phyloP scores from a whole-genome alignment of 2,113 vertebrate genomes.

The Murina feae region DNA sequence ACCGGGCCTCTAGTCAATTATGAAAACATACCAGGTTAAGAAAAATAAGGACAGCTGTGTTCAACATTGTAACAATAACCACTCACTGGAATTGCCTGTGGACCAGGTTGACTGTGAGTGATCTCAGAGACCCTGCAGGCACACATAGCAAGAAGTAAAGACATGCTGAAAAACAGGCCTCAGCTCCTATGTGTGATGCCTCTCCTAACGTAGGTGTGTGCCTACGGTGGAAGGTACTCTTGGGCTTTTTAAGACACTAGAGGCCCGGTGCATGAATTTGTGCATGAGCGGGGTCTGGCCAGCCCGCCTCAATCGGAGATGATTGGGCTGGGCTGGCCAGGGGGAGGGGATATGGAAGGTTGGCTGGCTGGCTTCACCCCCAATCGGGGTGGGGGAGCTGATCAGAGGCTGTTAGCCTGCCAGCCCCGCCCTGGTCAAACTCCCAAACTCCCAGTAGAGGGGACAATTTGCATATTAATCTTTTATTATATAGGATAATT shows the following conservation, averaged over 20 bases:
- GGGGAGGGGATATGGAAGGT: too few relatives aligned
- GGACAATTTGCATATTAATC: too few relatives aligned
- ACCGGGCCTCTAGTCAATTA: too few relatives aligned
- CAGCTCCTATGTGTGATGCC: background rate
- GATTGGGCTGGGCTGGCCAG: too few relatives aligned
- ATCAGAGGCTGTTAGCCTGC: too few relatives aligned
- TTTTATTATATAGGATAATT: background rate
- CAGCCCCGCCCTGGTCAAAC: too few relatives aligned
- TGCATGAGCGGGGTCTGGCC: too few relatives aligned
- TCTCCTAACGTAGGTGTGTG: background rate
- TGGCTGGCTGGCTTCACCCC: too few relatives aligned
- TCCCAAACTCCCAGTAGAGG: too few relatives aligned
- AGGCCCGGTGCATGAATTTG: too few relatives aligned
- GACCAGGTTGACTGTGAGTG: background rate
- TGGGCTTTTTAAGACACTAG: background rate
- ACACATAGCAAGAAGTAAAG: background rate
- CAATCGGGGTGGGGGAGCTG: too few relatives aligned
- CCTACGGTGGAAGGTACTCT: background rate
- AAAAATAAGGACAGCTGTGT: constrained; percentile 2
- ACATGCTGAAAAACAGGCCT: background rate
- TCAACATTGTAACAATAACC: background rate
- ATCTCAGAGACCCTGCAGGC: background rate
- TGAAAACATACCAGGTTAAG: background rate
- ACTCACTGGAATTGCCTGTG: background rate
- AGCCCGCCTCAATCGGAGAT: too few relatives aligned